These are phyloP conservation scores for Acromyrmex charruanus DNA, from an alignment of 1,140 invertebrate genomes.

Conservation along the genomic window DNA sequence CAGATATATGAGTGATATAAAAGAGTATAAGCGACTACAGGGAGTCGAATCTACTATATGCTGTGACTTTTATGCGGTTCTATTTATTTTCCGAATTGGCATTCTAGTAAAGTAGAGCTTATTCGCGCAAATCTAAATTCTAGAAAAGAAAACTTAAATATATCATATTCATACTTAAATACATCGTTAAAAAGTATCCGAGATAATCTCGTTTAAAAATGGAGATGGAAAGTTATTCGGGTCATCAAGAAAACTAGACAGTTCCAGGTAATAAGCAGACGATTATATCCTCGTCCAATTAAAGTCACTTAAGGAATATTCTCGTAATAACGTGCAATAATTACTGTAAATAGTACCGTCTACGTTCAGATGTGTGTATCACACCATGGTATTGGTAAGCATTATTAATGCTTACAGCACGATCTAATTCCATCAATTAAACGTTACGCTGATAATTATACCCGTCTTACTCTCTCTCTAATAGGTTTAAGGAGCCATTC, in stretches of 20 bases:
- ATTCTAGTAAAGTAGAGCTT: background rate
- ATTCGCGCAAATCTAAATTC: background rate
- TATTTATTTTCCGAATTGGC: constrained; percentile 18
- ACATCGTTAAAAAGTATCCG: background rate
- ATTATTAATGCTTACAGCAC: constrained; percentile 67
- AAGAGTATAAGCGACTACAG: constrained; percentile 42
- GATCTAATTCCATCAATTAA: constrained; percentile 80
- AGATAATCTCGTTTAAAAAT: background rate
- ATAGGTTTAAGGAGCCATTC: constrained; percentile 39
- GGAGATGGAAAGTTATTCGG: constrained; percentile 16
- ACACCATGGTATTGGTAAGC: constrained; percentile 3
- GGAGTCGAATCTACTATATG: background rate
- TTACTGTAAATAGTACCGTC: constrained; percentile 68
- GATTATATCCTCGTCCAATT: constrained; percentile 81
- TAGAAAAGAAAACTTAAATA: background rate
- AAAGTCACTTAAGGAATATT: constrained; percentile 76
- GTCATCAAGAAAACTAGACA: background rate
- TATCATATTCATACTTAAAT: background rate
- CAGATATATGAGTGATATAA: constrained; percentile 51
- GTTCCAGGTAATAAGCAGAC: constrained; percentile 76
- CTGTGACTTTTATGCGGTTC: constrained; percentile 35
- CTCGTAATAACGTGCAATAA: constrained; percentile 77
- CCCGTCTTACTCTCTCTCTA: constrained; percentile 14
- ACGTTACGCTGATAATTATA: constrained; percentile 77
- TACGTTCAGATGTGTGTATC: background rate